Evolutionary conservation across 2,888 invertebrate genomes (phyloP).

Genomic region (Chironomus tentans): DNA sequence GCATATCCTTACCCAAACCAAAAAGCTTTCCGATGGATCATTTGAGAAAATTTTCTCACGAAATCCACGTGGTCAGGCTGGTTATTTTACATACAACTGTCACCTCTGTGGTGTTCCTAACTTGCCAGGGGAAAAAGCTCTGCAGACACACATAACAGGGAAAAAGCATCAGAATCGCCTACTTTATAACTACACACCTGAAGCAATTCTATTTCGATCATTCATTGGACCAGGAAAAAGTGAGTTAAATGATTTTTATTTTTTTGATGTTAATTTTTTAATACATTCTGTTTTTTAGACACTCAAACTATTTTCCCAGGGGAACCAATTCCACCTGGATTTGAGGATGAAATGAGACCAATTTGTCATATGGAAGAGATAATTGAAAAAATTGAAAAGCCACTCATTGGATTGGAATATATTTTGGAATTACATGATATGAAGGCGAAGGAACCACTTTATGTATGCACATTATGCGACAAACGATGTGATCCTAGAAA

Average conservation of each 20-base stretch:
- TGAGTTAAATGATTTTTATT: conserved; percentile 7
- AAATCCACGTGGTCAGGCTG: conserved; percentile 42
- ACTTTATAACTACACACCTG: no score
- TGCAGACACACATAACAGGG: conserved; percentile 32
- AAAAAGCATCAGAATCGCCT: conserved; percentile 31
- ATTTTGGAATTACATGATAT: conserved; percentile 60
- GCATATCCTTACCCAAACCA: conserved; percentile 30
- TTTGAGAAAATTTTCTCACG: conserved; percentile 45
- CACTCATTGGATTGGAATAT: conserved; percentile 68
- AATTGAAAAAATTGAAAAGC: conserved; percentile 43
- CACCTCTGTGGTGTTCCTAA: conserved; percentile 45
- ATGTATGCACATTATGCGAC: conserved; percentile 68
- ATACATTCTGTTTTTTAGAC: conserved; percentile 27
- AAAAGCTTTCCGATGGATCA: conserved; percentile 42
- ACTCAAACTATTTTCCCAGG: conserved; percentile 42
- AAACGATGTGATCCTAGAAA: conserved; percentile 71
- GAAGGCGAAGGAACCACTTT: conserved; percentile 58
- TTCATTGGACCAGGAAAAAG: conserved; percentile 29
- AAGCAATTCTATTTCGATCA: conserved; percentile 28
- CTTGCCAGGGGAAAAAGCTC: conserved; percentile 31
- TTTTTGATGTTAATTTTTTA: not conserved
- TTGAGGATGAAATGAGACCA: conserved; percentile 52
- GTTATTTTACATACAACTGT: conserved; percentile 46
- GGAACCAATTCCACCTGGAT: conserved; percentile 61
- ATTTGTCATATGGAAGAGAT: conserved; percentile 43